These are phyloP conservation scores for Spinus pinus DNA, from an alignment of 2,797 vertebrate genomes.

Conservation along the genomic window DNA sequence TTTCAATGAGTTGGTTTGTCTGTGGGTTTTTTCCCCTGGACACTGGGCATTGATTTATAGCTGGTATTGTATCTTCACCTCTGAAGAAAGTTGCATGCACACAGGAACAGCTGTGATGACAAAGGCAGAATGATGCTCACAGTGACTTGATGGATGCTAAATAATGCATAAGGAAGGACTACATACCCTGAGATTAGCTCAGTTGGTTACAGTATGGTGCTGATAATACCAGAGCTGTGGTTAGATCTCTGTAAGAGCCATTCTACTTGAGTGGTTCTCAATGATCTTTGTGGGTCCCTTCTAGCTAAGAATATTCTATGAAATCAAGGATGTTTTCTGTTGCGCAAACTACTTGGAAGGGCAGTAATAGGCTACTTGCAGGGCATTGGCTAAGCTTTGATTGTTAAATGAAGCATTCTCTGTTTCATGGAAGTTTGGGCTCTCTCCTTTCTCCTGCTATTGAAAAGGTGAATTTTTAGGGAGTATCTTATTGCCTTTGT, in stretches of 20 bases:
- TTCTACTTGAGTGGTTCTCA: not conserved
- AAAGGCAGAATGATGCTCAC: not conserved
- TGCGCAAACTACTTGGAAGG: not conserved
- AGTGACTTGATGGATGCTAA: not conserved
- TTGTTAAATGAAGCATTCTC: not conserved
- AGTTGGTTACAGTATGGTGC: not conserved
- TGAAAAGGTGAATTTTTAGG: not conserved
- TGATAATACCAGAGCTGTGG: not conserved
- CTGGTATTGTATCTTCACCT: not conserved
- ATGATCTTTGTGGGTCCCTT: not conserved
- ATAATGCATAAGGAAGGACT: not conserved
- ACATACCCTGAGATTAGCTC: not conserved
- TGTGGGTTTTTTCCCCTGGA: fast-evolving
- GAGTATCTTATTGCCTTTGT: not conserved
- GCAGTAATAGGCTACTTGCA: not conserved
- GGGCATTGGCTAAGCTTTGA: not conserved
- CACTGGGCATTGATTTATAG: not conserved
- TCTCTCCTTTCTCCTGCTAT: not conserved
- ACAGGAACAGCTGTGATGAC: not conserved
- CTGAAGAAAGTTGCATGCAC: not conserved
- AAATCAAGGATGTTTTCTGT: not conserved
- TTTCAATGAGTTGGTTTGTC: not conserved
- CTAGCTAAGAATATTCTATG: not conserved
- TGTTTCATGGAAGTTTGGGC: not conserved
- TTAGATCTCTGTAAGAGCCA: not conserved